Percentiles rank a stretch among this genome's conserved stretches.
These are phyloP conservation scores for Pangasius djambal DNA, from an alignment of 2,797 vertebrate species.

Conservation along the genomic window DNA sequence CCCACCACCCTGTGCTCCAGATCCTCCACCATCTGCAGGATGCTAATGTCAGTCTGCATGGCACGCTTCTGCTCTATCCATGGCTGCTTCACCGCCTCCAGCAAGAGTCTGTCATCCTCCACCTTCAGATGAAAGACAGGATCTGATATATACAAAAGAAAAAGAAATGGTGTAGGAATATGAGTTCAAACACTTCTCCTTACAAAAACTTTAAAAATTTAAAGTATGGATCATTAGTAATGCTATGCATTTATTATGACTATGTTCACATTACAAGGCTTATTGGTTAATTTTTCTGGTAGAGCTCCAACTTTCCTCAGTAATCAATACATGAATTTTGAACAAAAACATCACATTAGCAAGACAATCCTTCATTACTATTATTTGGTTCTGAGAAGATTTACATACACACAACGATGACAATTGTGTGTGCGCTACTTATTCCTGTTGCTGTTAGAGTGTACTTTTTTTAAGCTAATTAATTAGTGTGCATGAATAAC, in stretches of 20 bases:
- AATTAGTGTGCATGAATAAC: too few relatives aligned
- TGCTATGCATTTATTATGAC: neutral
- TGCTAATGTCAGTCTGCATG: constrained; percentile 82
- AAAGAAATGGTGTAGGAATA: neutral
- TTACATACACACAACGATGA: too few relatives aligned
- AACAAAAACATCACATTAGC: neutral
- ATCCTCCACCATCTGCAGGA: constrained; percentile 93
- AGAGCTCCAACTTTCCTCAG: neutral
- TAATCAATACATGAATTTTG: neutral
- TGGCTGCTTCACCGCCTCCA: neutral
- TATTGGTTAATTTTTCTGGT: neutral
- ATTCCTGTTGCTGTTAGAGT: too few relatives aligned
- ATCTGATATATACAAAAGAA: neutral
- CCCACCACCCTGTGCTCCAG: constrained; percentile 88
- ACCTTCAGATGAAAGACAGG: constrained; percentile 3
- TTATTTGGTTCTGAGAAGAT: too few relatives aligned
- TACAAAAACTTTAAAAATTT: neutral
- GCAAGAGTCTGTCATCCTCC: neutral
- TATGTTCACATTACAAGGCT: neutral
- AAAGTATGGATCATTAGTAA: neutral
- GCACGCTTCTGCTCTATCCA: constrained; percentile 72
- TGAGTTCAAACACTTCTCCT: neutral
- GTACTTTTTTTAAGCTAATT: too few relatives aligned
- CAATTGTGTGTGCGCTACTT: too few relatives aligned
- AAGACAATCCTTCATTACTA: neutral